Base-by-base conservation (phyloP, 2,113 vertebrate genomes). In the Heterocephalus glaber region DNA sequence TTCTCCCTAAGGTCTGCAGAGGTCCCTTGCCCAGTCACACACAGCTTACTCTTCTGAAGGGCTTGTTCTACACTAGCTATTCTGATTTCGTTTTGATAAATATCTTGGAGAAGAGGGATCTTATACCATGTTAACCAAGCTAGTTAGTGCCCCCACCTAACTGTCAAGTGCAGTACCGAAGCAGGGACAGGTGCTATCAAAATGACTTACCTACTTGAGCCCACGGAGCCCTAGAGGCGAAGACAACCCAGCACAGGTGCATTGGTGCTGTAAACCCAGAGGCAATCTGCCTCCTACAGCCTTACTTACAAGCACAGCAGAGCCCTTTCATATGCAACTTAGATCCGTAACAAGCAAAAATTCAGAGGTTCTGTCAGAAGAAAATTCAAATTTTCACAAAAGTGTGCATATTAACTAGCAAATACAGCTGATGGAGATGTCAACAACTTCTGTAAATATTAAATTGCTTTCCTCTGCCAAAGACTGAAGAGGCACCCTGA, bases 401-500 rank as follows among this genome's bases (percentile, higher is more conserved):
- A 10, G 47, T 88, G 24, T 86, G 13, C 52, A 17, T n/a, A 84
- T 85, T 24, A 87, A 28, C 44, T 96, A 85, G 87, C 38, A 79
- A 70, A 88, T 2, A 77, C 28, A 56, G 83, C 14, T 66, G 66
- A 65, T 1, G 26, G 54, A 72, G 12, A 19, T 54, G 2, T 93
- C 61, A 89, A 79, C 61, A 80, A 54, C 44, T 79, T 94, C 80
- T 81, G 20, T 60, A 77, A 89, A 79, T 89, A 91, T 74, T 66
- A 82, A 74, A 94, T 66, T 95, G 92, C 79, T 41, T 96, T 81
- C 60, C 80, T 92, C 63, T 94, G 92, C 86, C 81, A 95, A 94
- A 94, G 68, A 83, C 44, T 58, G 28, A 77, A 96, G 84, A 93
- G 49, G 86, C 80, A 80, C 94, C 68, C 81, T 90, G 87, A 92